phyloP scores from a whole-genome alignment of 2,797 vertebrate species.

The Rhinella marina region DNA sequence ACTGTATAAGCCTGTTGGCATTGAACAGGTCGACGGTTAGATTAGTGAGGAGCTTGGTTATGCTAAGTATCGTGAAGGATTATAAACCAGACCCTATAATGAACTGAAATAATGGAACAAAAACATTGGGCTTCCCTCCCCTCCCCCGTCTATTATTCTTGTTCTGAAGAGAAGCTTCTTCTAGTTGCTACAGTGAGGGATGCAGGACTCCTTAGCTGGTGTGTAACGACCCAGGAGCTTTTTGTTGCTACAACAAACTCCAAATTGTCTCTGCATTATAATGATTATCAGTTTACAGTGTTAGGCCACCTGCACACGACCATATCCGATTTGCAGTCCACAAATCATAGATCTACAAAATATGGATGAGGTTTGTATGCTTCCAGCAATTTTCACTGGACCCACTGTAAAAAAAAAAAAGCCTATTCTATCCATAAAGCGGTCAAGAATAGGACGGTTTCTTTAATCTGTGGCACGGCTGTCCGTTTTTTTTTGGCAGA shows the following conservation, averaged over 20 bases:
- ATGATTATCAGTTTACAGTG: no score
- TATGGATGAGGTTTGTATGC: no score
- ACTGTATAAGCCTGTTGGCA: not conserved
- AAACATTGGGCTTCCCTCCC: not conserved
- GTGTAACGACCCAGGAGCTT: not conserved
- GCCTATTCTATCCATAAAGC: no score
- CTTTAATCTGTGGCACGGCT: no score
- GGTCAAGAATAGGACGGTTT: no score
- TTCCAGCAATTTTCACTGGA: no score
- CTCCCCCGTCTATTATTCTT: conserved; percentile 7
- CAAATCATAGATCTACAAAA: no score
- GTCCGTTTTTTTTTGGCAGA: no score
- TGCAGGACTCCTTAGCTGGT: not conserved
- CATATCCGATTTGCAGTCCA: no score
- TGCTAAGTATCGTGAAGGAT: not conserved
- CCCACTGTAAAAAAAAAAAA: no score
- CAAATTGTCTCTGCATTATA: not conserved
- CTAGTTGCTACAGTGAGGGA: conserved; percentile 17
- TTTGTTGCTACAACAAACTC: conserved; percentile 49
- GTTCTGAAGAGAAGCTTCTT: not conserved
- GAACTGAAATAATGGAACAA: conserved; percentile 24
- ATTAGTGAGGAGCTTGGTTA: conserved; percentile 24
- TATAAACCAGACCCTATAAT: conserved; percentile 29
- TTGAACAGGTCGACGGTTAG: not conserved
- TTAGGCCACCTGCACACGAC: no score